Conservation (phyloP, 2,888 invertebrate genomes). For the Epirrhoe tristata region DNA sequence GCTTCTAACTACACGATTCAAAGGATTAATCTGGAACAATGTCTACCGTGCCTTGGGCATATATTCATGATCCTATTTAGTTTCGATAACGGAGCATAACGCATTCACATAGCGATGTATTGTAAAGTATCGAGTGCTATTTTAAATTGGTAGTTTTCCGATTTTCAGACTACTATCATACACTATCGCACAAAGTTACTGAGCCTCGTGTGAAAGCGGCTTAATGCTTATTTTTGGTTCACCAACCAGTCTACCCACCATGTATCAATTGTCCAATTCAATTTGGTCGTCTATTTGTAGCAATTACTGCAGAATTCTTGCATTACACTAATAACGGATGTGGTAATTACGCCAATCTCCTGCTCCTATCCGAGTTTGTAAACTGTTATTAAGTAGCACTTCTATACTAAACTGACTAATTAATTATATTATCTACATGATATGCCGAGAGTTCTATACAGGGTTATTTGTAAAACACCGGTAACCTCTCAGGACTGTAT, state of each 20-base stretch:
- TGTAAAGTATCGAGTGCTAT: neutral
- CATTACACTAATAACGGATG: conserved; percentile 41
- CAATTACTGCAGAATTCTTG: conserved; percentile 41
- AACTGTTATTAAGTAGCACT: conserved; percentile 15
- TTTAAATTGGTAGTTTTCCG: neutral
- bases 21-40: no score
- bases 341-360: conserved; percentile 45
- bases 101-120: neutral
- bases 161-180: neutral
- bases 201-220: neutral
- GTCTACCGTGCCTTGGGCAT: no score
- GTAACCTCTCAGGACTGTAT: no score
- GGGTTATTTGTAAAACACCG: no score
- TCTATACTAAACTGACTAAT: conserved; percentile 2
- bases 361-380: conserved; percentile 27
- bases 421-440: neutral
- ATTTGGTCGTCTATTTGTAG: conserved; percentile 25
- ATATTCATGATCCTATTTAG: no score
- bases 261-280: conserved; percentile 21
- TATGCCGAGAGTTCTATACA: neutral
- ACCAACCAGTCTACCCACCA: neutral
- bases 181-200: neutral
- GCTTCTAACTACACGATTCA: no score
- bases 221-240: neutral
- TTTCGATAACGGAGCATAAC: no score